Evolutionary conservation across 2,797 vertebrate species (phyloP), one percentile per base, ranked within the genome.

Genomic region (Darevskia nairensis): DNA sequence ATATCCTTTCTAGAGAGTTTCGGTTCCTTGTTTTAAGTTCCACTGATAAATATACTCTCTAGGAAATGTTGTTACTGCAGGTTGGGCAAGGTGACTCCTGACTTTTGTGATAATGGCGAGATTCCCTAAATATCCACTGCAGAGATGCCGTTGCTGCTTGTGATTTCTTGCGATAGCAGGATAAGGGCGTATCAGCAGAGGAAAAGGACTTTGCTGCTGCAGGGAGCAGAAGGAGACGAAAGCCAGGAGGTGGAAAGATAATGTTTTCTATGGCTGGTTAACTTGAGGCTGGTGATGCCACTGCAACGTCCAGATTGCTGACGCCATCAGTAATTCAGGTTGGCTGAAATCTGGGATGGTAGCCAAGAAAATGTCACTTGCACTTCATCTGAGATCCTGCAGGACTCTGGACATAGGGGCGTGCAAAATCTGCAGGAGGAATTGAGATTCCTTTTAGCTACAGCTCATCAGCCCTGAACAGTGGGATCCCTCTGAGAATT

Each of bases 311-410:
- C 39, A 27, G 41, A 75, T 81, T 80, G 82, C 88, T 89, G 82
- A 85, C 39, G 80, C 69, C 59, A 55, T 89, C 69, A 23, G 41
- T 76, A 89, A 81, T 61, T 69, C 29, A 29, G 69, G 10, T n/a
- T 80, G 78, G 78, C 88, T 85, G 78, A 85, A 89, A 76, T n/a
- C 69, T 85, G 78, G 88, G 83, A 68, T 81, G 1, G 19, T 74
- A 61, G 71, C 88, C 88, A 74, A 81, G 78, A 81, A 76, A 23
- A 64, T 74, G 69, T 80, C 88, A 68, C 32, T 85, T 66, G 74
- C 7, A 29, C 25, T 68, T 80, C 59, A 68, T 75, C 27, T 80
- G 61, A 81, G 83, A 89, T 85, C 61, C 83, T 89, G 55, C 88
- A 80, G 59, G 83, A 75, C 59, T 89, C 46, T 68, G 35, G 29